phyloP scores from a whole-genome alignment of 37 sponge, comb jelly and placozoan genomes.

The Geodia barretti region DNA sequence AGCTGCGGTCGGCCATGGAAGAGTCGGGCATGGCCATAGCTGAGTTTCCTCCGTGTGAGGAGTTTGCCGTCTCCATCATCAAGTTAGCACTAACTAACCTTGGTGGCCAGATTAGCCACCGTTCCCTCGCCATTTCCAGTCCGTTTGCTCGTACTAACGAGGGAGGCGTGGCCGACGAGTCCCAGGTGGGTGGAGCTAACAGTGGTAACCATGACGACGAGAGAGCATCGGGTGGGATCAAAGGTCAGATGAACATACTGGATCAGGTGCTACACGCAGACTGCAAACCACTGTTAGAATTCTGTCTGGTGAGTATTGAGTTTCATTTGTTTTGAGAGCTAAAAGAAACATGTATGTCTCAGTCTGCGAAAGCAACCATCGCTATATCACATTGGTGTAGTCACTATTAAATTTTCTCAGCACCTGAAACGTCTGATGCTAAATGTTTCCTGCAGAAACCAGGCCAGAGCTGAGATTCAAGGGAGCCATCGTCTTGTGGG shows the following conservation, averaged over 20 bases:
- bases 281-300: slow-evolving; percentile 57
- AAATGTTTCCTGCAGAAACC: slow-evolving; percentile 68
- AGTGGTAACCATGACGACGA: neutral
- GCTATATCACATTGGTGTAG: neutral
- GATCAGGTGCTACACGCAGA: slow-evolving; percentile 48
- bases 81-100: slow-evolving; percentile 1
- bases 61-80: slow-evolving; percentile 53
- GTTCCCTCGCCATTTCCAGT: neutral
- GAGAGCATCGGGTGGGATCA: neutral
- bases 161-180: neutral
- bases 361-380: too few species aligned
- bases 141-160: slow-evolving; percentile 42
- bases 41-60: slow-evolving; percentile 52
- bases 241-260: slow-evolving; percentile 27
- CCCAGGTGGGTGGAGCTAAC: neutral
- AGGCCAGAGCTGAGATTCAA: slow-evolving; percentile 62
- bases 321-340: too few species aligned
- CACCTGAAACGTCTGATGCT: too few species aligned
- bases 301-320: slow-evolving; percentile 44
- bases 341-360: neutral
- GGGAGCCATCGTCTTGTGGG: slow-evolving; percentile 27
- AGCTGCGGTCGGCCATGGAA: slow-evolving; percentile 44
- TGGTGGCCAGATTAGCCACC: neutral
- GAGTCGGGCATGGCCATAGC: slow-evolving; percentile 28
- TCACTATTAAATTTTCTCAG: neutral